A percentile compares a stretch with the other conserved stretches of the same genome.
phyloP scores from a whole-genome alignment of 2,888 invertebrate genomes.

The Polyommatus iphigenia region DNA sequence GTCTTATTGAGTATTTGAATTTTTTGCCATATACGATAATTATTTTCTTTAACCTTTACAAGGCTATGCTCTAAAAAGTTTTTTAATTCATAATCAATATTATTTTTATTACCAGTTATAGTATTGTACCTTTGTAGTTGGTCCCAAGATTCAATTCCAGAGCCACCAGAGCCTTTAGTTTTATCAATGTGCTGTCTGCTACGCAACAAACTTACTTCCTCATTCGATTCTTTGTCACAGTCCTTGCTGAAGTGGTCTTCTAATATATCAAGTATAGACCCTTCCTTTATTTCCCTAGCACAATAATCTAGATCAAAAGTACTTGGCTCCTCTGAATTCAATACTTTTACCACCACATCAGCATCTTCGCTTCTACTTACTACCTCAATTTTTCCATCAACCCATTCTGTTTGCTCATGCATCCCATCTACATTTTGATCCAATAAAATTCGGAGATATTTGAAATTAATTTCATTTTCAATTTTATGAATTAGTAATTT shows the following conservation, averaged over 20 bases:
- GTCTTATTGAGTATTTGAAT: constrained; percentile 72
- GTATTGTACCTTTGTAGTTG: neutral
- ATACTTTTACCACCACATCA: constrained; percentile 67
- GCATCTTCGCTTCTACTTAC: constrained; percentile 56
- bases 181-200: neutral
- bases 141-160: neutral
- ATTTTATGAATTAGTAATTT: constrained; percentile 73
- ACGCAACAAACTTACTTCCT: neutral
- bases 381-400: constrained; percentile 53
- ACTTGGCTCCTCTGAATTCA: constrained; percentile 55
- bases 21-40: constrained; percentile 74
- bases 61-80: constrained; percentile 68
- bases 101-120: neutral
- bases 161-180: constrained; percentile 2
- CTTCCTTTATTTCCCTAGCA: constrained; percentile 51
- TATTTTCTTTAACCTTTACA: constrained; percentile 72
- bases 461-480: constrained; percentile 60
- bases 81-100: constrained; percentile 30
- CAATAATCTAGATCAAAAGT: constrained; percentile 62
- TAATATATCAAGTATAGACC: neutral
- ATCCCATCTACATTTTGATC: constrained; percentile 52
- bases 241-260: neutral
- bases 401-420: constrained; percentile 61
- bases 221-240: neutral
- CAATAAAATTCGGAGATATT: constrained; percentile 62